Evolutionary conservation across 2,888 invertebrate species (phyloP).

Genomic region (Odontocolon sp.): DNA sequence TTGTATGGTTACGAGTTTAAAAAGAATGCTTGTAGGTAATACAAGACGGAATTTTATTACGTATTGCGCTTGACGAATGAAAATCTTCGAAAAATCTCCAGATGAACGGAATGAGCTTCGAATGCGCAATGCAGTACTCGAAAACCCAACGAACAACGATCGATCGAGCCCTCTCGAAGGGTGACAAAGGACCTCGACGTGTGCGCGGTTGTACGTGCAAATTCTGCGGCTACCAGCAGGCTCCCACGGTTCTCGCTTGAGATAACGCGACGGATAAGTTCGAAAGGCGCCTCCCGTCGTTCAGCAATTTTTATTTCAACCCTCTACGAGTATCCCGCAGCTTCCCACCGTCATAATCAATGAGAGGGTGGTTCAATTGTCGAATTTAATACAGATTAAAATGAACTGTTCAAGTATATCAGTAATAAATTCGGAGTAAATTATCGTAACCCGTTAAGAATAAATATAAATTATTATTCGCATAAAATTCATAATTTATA

Average conservation of each 20-base stretch:
- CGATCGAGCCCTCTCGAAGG: constrained; percentile 55
- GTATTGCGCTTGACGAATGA: neutral
- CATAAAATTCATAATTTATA: neutral
- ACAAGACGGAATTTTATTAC: neutral
- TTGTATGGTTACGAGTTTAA: neutral
- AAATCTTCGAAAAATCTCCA: neutral
- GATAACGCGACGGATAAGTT: constrained; percentile 56
- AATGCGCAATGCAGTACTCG: constrained; percentile 58
- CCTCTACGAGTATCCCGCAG: constrained; percentile 8
- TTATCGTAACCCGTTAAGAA: neutral
- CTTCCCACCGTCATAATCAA: constrained; percentile 39
- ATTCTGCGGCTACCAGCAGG: constrained; percentile 48
- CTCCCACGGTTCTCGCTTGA: constrained; percentile 61
- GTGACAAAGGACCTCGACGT: constrained; percentile 47
- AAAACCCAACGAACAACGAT: constrained; percentile 46
- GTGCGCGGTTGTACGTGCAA: constrained; percentile 51
- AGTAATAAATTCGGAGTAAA: neutral
- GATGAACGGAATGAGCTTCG: constrained; percentile 28
- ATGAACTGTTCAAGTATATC: neutral
- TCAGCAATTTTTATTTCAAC: constrained; percentile 47
- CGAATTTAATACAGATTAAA: constrained; percentile 4
- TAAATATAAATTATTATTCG: neutral
- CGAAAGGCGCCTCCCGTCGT: constrained; percentile 51
- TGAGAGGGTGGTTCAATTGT: neutral
- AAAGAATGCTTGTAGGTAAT: neutral